These are phyloP conservation scores for Platanista minor DNA, from an alignment of 2,113 vertebrate genomes.

Conservation along the genomic window DNA sequence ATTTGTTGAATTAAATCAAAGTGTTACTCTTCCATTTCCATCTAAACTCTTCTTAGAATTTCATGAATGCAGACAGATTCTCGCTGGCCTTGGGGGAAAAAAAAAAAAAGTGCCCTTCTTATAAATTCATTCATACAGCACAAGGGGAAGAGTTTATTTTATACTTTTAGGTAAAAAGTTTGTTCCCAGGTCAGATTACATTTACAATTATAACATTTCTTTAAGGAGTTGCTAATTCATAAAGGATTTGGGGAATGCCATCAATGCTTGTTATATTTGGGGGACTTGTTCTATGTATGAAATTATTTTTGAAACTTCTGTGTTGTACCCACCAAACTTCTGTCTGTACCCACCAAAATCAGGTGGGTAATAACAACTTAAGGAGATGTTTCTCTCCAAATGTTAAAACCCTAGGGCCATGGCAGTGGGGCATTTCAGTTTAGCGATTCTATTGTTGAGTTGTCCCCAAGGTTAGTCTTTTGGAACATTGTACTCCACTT, in stretches of 20 bases:
- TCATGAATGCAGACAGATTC: neutral
- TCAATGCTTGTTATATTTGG: neutral
- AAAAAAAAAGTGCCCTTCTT: neutral
- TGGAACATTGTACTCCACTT: neutral
- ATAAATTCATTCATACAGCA: neutral
- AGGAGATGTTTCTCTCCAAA: neutral
- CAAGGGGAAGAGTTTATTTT: neutral
- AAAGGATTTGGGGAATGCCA: neutral
- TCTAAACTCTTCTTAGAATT: conserved; percentile 6
- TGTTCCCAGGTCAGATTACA: neutral
- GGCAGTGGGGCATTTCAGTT: neutral
- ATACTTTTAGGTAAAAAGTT: conserved; percentile 27
- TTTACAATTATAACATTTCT: neutral
- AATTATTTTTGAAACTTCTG: neutral
- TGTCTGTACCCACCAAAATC: neutral
- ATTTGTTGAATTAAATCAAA: conserved; percentile 31
- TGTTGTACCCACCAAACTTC: neutral
- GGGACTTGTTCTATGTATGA: neutral
- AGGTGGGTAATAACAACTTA: neutral
- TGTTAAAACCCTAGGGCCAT: neutral
- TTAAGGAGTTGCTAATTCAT: neutral
- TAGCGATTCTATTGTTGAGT: neutral
- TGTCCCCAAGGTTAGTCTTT: neutral
- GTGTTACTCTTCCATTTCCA: neutral
- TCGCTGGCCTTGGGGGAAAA: neutral